Percentiles rank a stretch among this genome's conserved stretches.
Evolutionary conservation across 2,113 vertebrate species (phyloP).

Genomic region (Phyllostomus discolor): DNA sequence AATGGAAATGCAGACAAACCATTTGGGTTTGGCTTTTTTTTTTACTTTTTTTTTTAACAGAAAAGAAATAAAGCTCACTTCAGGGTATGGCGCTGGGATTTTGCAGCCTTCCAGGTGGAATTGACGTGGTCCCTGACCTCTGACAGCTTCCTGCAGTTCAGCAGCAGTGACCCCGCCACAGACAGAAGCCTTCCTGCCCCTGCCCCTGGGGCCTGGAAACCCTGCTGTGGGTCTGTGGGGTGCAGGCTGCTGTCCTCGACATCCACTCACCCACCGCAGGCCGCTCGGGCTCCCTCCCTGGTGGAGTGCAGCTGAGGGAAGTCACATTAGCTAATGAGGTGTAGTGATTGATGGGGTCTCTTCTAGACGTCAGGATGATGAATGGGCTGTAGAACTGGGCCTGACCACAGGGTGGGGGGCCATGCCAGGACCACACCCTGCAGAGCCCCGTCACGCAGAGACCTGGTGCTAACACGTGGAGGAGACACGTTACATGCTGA

Average conservation of each 20-base stretch:
- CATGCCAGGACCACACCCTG: slow-evolving; percentile 32
- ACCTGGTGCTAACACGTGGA: neutral
- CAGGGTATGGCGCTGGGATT: neutral
- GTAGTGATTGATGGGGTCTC: slow-evolving; percentile 66
- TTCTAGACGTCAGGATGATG: slow-evolving; percentile 51
- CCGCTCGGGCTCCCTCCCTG: neutral
- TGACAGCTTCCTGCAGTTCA: neutral
- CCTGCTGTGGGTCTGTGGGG: neutral
- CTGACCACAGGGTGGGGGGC: slow-evolving; percentile 43
- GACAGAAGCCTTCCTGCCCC: neutral
- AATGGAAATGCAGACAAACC: slow-evolving; percentile 16
- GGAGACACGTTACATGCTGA: neutral
- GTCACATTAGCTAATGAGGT: slow-evolving; percentile 33
- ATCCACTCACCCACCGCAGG: neutral
- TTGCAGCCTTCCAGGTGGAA: neutral
- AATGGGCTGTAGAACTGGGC: slow-evolving; percentile 30
- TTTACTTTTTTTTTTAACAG: neutral
- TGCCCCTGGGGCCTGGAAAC: neutral
- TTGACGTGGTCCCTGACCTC: neutral
- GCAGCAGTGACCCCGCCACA: neutral
- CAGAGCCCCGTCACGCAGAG: neutral
- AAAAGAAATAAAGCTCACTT: slow-evolving; percentile 1
- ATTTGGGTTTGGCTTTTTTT: neutral
- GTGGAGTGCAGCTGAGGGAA: neutral
- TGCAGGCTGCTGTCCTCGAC: neutral